phyloP scores from a whole-genome alignment of 2,888 invertebrate species.

The Cosmorhoe ocellata region DNA sequence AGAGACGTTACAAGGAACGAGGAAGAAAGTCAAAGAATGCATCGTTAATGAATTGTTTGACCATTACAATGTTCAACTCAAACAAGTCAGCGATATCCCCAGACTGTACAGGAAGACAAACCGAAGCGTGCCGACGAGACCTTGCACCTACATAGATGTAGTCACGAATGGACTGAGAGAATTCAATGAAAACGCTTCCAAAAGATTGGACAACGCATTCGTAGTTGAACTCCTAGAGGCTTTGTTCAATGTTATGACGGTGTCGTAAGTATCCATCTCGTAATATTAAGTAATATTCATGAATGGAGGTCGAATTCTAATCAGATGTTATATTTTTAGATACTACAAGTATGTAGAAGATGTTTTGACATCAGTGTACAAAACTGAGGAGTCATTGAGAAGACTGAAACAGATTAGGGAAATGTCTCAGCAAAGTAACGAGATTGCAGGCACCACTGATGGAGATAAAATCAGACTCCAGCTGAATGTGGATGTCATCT shows the following conservation, averaged over 20 bases:
- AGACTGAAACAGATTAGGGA: conserved; percentile 93
- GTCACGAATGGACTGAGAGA: conserved; percentile 83
- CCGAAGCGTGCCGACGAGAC: conserved; percentile 90
- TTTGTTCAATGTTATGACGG: conserved; percentile 77
- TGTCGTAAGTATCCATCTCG: conserved; percentile 72
- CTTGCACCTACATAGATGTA: conserved; percentile 90
- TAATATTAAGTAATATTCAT: conserved; percentile 4
- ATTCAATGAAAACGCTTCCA: conserved; percentile 78
- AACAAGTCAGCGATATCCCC: conserved; percentile 96
- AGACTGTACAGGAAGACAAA: conserved; percentile 96
- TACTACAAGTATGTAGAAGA: conserved; percentile 90
- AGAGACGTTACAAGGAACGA: conserved; percentile 48
- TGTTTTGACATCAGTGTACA: conserved; percentile 95
- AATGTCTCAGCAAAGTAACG: conserved; percentile 71
- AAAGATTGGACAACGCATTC: conserved; percentile 60
- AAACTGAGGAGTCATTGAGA: conserved; percentile 96
- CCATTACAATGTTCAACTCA: conserved; percentile 83
- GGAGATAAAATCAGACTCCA: conserved; percentile 97
- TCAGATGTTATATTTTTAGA: conserved; percentile 50
- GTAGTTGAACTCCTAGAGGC: conserved; percentile 59
- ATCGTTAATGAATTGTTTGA: conserved; percentile 69
- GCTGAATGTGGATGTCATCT: conserved; percentile 91
- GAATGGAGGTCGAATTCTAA: conserved; percentile 5
- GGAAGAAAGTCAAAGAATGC: conserved; percentile 60
- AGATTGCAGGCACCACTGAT: conserved; percentile 87